phyloP scores from a whole-genome alignment of 2,888 invertebrate species.

The Cheilosia scutellata region DNA sequence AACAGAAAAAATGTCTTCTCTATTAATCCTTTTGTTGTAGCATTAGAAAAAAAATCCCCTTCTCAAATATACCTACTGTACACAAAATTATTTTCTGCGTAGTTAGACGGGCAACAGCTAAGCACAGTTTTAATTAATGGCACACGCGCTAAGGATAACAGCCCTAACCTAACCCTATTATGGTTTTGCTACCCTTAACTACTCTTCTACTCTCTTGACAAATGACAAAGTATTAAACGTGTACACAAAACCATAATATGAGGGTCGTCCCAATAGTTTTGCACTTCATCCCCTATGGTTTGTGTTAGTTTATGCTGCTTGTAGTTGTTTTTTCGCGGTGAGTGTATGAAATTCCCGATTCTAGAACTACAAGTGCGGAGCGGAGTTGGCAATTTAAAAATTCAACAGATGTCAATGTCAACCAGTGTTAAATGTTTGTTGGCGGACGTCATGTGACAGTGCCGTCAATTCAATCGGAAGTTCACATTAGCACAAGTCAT shows the following conservation, averaged over 20 bases:
- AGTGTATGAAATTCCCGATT: background rate
- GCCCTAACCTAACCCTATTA: slow-evolving; percentile 30
- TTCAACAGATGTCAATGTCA: slow-evolving; percentile 74
- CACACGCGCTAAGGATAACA: slow-evolving; percentile 45
- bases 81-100: slow-evolving; percentile 45
- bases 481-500: slow-evolving; percentile 62
- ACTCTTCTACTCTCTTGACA: slow-evolving; percentile 35
- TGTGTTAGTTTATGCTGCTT: background rate
- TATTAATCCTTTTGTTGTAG: slow-evolving; percentile 57
- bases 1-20: slow-evolving; percentile 13
- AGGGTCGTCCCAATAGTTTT: slow-evolving; percentile 55
- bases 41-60: slow-evolving; percentile 12
- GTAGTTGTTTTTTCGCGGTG: background rate
- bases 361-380: slow-evolving; percentile 37
- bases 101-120: slow-evolving; percentile 20
- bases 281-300: slow-evolving; percentile 38
- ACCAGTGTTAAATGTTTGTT: slow-evolving; percentile 50
- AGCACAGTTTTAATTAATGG: slow-evolving; percentile 60
- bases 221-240: slow-evolving; percentile 11
- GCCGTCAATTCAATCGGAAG: slow-evolving; percentile 63
- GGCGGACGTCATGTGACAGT: slow-evolving; percentile 45
- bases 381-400: slow-evolving; percentile 32
- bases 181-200: slow-evolving; percentile 54
- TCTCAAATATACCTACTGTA: background rate
- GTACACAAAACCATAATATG: slow-evolving; percentile 3